phyloP scores from a whole-genome alignment of 1,140 invertebrate species.

The Orius laevigatus region DNA sequence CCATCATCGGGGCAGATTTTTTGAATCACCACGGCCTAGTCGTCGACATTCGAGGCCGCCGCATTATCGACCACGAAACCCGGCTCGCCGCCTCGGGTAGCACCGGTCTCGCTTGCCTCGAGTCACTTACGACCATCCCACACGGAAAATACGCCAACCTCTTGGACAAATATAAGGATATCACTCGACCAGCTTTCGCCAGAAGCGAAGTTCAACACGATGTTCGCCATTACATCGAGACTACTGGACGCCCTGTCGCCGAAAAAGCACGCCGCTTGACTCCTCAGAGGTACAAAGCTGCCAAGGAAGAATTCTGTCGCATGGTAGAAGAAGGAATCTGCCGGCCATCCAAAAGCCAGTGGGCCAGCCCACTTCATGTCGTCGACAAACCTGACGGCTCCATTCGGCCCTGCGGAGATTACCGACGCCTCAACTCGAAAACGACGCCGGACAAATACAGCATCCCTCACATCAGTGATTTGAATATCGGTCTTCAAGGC shows the following conservation, averaged over 20 bases:
- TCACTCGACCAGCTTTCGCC: neutral
- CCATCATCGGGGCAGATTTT: slow-evolving; percentile 30
- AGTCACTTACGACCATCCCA: neutral
- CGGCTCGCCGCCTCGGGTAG: neutral
- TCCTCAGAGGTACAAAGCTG: slow-evolving; percentile 19
- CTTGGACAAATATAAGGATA: neutral
- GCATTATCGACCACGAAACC: neutral
- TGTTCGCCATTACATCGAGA: slow-evolving; percentile 22
- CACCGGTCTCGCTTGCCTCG: neutral
- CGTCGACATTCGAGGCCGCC: neutral
- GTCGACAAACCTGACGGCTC: slow-evolving; percentile 26
- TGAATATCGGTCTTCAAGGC: slow-evolving; percentile 11
- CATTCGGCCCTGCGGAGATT: slow-evolving; percentile 25
- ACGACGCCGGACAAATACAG: slow-evolving; percentile 28
- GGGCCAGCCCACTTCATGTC: slow-evolving; percentile 6
- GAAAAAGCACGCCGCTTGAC: slow-evolving; percentile 23
- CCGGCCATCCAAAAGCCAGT: slow-evolving; percentile 20
- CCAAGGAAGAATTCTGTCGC: slow-evolving; percentile 22
- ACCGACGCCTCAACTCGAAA: slow-evolving; percentile 23
- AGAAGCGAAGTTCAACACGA: neutral
- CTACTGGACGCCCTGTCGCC: slow-evolving; percentile 25
- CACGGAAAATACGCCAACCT: neutral
- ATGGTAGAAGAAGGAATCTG: slow-evolving; percentile 22
- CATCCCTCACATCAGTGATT: slow-evolving; percentile 23
- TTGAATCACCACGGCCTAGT: slow-evolving; percentile 9